Conservation (phyloP, 2,113 vertebrate genomes). For the Alectura lathami region DNA sequence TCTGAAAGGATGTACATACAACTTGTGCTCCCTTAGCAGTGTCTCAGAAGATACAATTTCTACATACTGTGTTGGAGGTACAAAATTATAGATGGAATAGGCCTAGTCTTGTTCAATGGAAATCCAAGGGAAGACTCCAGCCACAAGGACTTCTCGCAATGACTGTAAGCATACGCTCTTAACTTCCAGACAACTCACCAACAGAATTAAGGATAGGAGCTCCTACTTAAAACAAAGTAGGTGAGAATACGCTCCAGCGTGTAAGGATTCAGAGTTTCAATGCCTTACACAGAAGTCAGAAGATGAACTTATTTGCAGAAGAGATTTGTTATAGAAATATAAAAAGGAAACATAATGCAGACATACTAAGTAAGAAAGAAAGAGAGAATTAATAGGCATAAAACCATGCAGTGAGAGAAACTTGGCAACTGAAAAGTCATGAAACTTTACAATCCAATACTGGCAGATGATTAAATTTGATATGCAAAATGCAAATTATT, state of each 20-base stretch:
- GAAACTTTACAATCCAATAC: background rate
- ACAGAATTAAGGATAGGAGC: background rate
- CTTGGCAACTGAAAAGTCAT: background rate
- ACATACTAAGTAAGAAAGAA: background rate
- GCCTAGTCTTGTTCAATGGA: background rate
- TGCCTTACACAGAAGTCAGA: background rate
- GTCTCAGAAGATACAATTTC: background rate
- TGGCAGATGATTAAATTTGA: background rate
- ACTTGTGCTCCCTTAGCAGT: background rate
- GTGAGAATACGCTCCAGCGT: background rate
- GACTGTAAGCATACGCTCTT: background rate
- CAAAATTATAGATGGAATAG: background rate
- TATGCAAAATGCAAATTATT: background rate
- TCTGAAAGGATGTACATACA: background rate
- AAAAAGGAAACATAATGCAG: background rate
- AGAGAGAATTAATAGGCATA: background rate
- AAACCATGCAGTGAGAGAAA: background rate
- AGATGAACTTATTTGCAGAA: background rate
- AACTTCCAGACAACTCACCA: background rate
- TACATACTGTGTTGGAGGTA: background rate
- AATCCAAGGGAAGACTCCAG: background rate
- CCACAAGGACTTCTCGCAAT: background rate
- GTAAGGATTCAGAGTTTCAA: background rate
- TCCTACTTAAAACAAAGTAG: background rate
- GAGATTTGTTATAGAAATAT: background rate